A percentile compares a stretch with the other conserved stretches of the same genome.
Conservation (phyloP, 2,113 vertebrate species). For the Cochlearius cochlearius region DNA sequence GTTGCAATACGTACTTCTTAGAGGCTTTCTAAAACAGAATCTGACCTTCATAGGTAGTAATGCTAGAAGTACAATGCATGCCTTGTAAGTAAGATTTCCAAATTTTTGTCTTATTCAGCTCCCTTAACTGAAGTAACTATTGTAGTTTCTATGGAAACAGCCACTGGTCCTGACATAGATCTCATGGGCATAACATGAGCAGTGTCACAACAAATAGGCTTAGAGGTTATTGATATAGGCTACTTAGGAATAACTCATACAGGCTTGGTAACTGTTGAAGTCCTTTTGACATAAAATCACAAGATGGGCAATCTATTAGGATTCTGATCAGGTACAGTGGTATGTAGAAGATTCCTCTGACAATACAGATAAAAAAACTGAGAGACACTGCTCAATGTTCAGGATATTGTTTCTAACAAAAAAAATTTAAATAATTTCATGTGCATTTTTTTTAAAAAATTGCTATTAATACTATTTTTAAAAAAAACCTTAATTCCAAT, state of each 20-base stretch:
- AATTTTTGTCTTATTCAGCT: background rate
- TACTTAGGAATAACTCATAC: slow-evolving; percentile 62
- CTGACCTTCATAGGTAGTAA: background rate
- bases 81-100: background rate
- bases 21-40: background rate
- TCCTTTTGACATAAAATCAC: background rate
- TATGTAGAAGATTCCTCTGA: background rate
- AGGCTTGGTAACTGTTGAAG: slow-evolving; percentile 11
- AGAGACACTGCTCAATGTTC: background rate
- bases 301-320: background rate
- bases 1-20: background rate
- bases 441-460: background rate
- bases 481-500: background rate
- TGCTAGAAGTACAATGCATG: background rate
- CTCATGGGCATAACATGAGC: slow-evolving; percentile 61
- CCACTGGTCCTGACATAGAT: background rate
- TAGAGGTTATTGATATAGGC: slow-evolving; percentile 52
- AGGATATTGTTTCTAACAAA: background rate
- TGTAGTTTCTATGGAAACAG: slow-evolving; percentile 55
- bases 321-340: background rate
- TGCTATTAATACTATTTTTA: background rate
- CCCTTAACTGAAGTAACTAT: background rate
- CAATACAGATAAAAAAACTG: background rate
- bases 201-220: slow-evolving; percentile 60
- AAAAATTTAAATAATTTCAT: background rate